Conservation (phyloP, 2,888 invertebrate species). For the Callyntrura guangdongensis region DNA sequence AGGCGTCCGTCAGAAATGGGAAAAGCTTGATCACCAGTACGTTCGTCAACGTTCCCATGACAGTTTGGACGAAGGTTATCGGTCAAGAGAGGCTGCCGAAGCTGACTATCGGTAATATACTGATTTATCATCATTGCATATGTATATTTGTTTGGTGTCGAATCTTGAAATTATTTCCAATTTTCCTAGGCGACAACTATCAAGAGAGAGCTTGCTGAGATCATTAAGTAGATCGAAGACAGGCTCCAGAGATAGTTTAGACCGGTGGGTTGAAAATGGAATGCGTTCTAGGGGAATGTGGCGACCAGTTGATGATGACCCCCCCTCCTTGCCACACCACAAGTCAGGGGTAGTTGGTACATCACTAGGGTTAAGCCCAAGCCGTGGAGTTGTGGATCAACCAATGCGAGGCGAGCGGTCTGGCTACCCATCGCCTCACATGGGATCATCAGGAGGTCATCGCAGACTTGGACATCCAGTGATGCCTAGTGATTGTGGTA, state of each 20-base stretch:
- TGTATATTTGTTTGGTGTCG: not conserved
- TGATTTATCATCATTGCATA: not conserved
- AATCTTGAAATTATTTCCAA: not conserved
- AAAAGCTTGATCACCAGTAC: slow-evolving; percentile 84
- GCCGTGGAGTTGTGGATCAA: slow-evolving; percentile 59
- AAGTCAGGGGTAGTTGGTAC: slow-evolving; percentile 52
- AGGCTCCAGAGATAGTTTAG: slow-evolving; percentile 84
- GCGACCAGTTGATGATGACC: slow-evolving; percentile 73
- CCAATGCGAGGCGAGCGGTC: slow-evolving; percentile 52
- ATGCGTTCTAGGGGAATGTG: slow-evolving; percentile 82
- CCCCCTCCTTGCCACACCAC: slow-evolving; percentile 21
- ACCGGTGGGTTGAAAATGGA: slow-evolving; percentile 85
- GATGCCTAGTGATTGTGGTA: slow-evolving; percentile 50
- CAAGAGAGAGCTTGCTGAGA: slow-evolving; percentile 84
- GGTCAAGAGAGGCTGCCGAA: slow-evolving; percentile 84
- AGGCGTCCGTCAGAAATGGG: slow-evolving; percentile 85
- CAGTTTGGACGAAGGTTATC: slow-evolving; percentile 84
- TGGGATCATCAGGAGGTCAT: slow-evolving; percentile 70
- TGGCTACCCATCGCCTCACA: slow-evolving; percentile 72
- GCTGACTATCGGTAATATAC: slow-evolving; percentile 83
- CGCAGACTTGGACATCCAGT: slow-evolving; percentile 73
- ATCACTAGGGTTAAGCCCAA: slow-evolving; percentile 49
- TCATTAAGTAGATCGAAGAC: slow-evolving; percentile 84
- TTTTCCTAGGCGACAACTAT: slow-evolving; percentile 82
- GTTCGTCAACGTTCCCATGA: slow-evolving; percentile 84